phyloP scores from a whole-genome alignment of 2,888 invertebrate genomes.

The Rhaphigaster nebulosa region DNA sequence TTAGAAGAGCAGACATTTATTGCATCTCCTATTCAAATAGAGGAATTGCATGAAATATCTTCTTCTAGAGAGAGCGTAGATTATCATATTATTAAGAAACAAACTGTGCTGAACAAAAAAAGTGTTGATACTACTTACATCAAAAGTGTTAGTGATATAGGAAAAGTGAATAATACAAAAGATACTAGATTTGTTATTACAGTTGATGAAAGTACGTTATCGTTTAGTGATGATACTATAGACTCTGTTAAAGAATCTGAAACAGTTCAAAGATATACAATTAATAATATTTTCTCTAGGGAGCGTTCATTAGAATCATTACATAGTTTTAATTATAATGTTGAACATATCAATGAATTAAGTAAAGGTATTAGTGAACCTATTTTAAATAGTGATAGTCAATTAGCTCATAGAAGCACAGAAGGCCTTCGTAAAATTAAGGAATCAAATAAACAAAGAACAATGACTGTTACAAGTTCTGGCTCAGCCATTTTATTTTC shows the following conservation, averaged over 20 bases:
- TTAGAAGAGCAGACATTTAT: slow-evolving; percentile 61
- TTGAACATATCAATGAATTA: slow-evolving; percentile 60
- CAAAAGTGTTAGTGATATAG: slow-evolving; percentile 51
- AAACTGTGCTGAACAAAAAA: background rate
- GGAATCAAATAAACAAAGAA: slow-evolving; percentile 64
- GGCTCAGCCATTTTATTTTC: slow-evolving; percentile 71
- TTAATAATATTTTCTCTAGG: slow-evolving; percentile 59
- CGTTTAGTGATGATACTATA: slow-evolving; percentile 62
- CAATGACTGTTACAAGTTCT: slow-evolving; percentile 71
- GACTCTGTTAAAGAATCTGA: slow-evolving; percentile 61
- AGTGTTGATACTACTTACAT: slow-evolving; percentile 6
- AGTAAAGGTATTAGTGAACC: slow-evolving; percentile 64
- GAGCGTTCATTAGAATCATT: slow-evolving; percentile 64
- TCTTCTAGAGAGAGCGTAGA: slow-evolving; percentile 45
- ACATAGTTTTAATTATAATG: slow-evolving; percentile 61
- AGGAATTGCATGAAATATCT: slow-evolving; percentile 44
- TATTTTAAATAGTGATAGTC: slow-evolving; percentile 62
- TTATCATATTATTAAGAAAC: slow-evolving; percentile 42
- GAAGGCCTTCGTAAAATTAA: slow-evolving; percentile 57
- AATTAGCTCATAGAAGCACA: slow-evolving; percentile 56
- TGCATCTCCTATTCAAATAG: slow-evolving; percentile 57
- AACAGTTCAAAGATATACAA: slow-evolving; percentile 50
- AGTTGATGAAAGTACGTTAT: slow-evolving; percentile 61
- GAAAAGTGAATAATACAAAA: background rate
- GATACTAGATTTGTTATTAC: slow-evolving; percentile 43